Evolutionary conservation across 2,888 invertebrate genomes (phyloP).

Genomic region (Tineola bisselliella): DNA sequence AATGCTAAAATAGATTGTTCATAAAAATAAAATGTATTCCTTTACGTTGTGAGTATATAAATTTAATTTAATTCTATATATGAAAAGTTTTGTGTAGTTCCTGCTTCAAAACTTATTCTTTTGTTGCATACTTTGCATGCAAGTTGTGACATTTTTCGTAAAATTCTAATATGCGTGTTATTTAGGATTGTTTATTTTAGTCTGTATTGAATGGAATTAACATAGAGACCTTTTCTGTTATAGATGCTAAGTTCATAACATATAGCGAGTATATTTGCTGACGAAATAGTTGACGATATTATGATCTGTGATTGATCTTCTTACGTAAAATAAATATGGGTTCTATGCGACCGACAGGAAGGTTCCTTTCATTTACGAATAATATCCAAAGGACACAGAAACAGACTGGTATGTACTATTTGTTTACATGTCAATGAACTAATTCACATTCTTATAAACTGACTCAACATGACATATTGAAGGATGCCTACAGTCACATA

Average conservation of each 20-base stretch:
- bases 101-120: background rate
- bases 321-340: slow-evolving; percentile 53
- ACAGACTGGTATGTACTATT: slow-evolving; percentile 47
- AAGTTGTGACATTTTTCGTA: slow-evolving; percentile 1
- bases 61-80: background rate
- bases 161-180: background rate
- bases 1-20: background rate
- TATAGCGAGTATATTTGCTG: background rate
- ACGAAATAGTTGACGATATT: background rate
- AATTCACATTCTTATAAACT: slow-evolving; percentile 29
- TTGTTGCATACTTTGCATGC: background rate
- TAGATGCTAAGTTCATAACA: slow-evolving; percentile 4
- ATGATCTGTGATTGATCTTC: background rate
- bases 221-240: background rate
- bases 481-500: too few species aligned
- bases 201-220: background rate
- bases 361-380: slow-evolving; percentile 69
- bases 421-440: slow-evolving; percentile 15
- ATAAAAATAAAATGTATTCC: background rate
- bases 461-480: slow-evolving; percentile 26
- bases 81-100: background rate
- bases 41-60: slow-evolving; percentile 1
- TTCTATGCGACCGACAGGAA: slow-evolving; percentile 70
- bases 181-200: background rate
- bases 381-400: slow-evolving; percentile 69